phyloP scores from a whole-genome alignment of 2,888 invertebrate genomes.

The Torymus texanus region DNA sequence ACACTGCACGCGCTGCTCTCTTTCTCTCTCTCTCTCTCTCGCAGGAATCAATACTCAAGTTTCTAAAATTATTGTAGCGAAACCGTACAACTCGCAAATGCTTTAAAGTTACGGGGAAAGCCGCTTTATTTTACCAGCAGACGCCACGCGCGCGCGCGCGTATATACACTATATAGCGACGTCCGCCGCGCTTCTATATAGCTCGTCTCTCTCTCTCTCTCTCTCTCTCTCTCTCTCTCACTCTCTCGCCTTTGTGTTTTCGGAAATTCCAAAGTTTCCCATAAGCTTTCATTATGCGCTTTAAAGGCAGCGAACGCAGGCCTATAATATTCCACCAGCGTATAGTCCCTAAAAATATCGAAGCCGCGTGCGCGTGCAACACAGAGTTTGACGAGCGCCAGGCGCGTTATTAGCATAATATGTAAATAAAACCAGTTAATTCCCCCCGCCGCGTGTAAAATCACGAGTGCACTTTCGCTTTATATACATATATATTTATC shows the following conservation, averaged over 20 bases:
- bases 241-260: constrained; percentile 28
- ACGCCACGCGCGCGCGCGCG: neutral
- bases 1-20: too few relatives aligned
- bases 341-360: constrained; percentile 19
- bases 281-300: constrained; percentile 52
- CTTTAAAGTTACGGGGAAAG: constrained; percentile 48
- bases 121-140: constrained; percentile 40
- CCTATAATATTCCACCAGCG: constrained; percentile 22
- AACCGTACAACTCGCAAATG: constrained; percentile 40
- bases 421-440: constrained; percentile 56
- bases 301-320: constrained; percentile 14
- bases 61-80: constrained; percentile 50
- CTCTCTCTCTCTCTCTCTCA: constrained; percentile 6
- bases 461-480: constrained; percentile 35
- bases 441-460: constrained; percentile 19
- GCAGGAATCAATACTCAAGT: constrained; percentile 40
- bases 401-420: constrained; percentile 48
- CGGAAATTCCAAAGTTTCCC: constrained; percentile 52
- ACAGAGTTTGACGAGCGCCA: constrained; percentile 42
- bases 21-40: too few relatives aligned
- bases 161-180: neutral
- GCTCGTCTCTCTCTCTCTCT: neutral
- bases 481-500: neutral
- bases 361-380: constrained; percentile 8
- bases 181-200: neutral